A percentile compares a stretch with the other conserved stretches of the same genome.
Conservation (phyloP, 2,113 vertebrate species). For the Alligator mississippiensis region DNA sequence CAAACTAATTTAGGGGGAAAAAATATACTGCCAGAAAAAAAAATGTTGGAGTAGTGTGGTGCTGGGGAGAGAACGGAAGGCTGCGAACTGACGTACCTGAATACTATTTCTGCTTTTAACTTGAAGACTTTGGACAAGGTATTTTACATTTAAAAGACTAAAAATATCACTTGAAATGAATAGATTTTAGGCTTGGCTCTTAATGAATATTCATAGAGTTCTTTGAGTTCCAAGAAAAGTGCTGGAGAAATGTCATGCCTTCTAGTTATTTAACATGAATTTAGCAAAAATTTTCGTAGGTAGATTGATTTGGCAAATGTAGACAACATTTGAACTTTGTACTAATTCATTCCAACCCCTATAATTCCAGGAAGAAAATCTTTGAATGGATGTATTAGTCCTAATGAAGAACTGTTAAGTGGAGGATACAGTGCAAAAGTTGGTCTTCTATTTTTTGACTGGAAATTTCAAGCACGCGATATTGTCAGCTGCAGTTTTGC, state of each 20-base stretch:
- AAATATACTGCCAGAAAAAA: conserved; percentile 36
- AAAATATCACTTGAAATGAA: background rate
- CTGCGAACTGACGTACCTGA: conserved; percentile 1
- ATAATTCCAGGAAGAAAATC: background rate
- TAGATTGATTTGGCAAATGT: background rate
- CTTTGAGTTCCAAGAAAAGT: background rate
- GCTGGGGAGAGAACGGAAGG: background rate
- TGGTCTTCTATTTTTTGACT: background rate
- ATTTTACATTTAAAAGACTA: background rate
- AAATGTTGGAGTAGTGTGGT: background rate
- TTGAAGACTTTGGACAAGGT: background rate
- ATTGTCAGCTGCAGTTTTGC: background rate
- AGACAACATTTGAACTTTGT: background rate
- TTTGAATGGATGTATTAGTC: background rate
- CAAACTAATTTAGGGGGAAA: conserved; percentile 14
- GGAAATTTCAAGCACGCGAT: background rate
- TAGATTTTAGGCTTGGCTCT: background rate
- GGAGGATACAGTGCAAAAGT: background rate
- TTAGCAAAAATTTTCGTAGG: background rate
- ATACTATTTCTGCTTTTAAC: background rate
- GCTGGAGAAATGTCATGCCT: background rate
- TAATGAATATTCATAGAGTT: background rate
- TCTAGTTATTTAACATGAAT: background rate
- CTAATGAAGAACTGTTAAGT: background rate
- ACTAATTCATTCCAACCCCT: background rate